These are phyloP conservation scores for Pantala flavescens DNA, from an alignment of 1,140 invertebrate species.

Conservation along the genomic window DNA sequence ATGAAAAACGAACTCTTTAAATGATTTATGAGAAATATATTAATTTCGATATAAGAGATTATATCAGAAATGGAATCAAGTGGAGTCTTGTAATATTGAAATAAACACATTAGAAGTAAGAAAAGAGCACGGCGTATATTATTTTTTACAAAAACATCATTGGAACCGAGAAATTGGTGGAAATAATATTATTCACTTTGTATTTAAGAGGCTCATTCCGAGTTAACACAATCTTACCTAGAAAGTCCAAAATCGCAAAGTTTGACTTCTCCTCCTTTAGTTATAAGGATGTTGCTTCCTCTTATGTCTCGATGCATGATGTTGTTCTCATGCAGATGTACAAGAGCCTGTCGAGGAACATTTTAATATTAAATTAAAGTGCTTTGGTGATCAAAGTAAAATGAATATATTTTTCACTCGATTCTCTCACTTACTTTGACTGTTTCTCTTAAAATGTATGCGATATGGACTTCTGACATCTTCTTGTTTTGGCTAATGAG, in stretches of 20 bases:
- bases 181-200: too few relatives aligned
- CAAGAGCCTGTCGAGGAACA: slow-evolving; percentile 47
- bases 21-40: too few relatives aligned
- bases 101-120: too few relatives aligned
- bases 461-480: slow-evolving; percentile 76
- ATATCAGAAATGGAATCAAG: too few relatives aligned
- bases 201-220: too few relatives aligned
- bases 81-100: too few relatives aligned
- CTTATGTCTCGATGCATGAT: slow-evolving; percentile 79
- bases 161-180: too few relatives aligned
- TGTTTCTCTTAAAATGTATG: slow-evolving; percentile 73
- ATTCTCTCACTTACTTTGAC: slow-evolving; percentile 51
- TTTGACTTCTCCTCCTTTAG: slow-evolving; percentile 70
- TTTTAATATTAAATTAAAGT: slow-evolving; percentile 12
- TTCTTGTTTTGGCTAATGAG: slow-evolving; percentile 54
- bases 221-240: slow-evolving; percentile 48
- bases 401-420: neutral
- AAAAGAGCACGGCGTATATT: too few relatives aligned
- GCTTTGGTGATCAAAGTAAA: neutral
- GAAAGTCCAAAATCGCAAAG: slow-evolving; percentile 75
- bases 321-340: slow-evolving; percentile 72
- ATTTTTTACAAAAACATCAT: too few relatives aligned
- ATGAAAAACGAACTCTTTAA: too few relatives aligned
- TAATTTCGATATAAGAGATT: too few relatives aligned
- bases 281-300: slow-evolving; percentile 77